Evolutionary conservation across 2,113 vertebrate genomes (phyloP), one percentile per base, ranked within the genome.

Genomic region (Anthoscopus minutus): DNA sequence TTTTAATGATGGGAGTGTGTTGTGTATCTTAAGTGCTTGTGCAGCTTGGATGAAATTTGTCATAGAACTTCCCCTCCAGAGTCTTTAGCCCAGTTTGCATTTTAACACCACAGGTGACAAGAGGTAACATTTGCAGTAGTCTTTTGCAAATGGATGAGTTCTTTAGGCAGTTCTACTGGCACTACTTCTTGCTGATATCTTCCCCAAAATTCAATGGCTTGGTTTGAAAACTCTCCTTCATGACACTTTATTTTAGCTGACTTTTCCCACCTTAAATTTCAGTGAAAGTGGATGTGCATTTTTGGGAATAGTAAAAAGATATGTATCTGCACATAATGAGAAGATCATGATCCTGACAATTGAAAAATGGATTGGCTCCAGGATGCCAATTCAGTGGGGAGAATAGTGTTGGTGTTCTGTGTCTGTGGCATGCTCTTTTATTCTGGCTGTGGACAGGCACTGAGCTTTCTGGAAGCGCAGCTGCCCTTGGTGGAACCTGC

Each of bases 351-450:
- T 60, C 7, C 19, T 44, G 65, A 51, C 24, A 11, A n/a, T 2
- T n/a, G 28, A 44, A 58, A 72, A 76, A 40, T 23, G 17, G 21
- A 7, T 69, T 53, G 44, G 20, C 33, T 4, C 15, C 38, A 48
- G 64, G 54, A 42, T 57, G 37, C 10, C 23, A 61, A 44, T 45
- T 33, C 3, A 3, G 5, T 21, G 35, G 22, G 25, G 15, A 33
- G 14, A 33, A 22, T 0, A 50, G 44, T 0, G 6, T 4, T 47
- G 66, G 53, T 82, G 51, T 50, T 64, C 8, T 40, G 19, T 48
- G 51, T 33, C 44, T 5, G 22, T 23, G 60, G 6, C 0, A 0
- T 20, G 44, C 20, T 19, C 0, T 50, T 65, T 57, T 53, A 4
- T 24, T 62, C 3, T 31, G 3, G 5, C 45, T 67, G 19, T 11